Percentiles rank a stretch among this genome's conserved stretches.
Evolutionary conservation across 2,113 vertebrate species (phyloP).

Genomic region (Channa maculata): DNA sequence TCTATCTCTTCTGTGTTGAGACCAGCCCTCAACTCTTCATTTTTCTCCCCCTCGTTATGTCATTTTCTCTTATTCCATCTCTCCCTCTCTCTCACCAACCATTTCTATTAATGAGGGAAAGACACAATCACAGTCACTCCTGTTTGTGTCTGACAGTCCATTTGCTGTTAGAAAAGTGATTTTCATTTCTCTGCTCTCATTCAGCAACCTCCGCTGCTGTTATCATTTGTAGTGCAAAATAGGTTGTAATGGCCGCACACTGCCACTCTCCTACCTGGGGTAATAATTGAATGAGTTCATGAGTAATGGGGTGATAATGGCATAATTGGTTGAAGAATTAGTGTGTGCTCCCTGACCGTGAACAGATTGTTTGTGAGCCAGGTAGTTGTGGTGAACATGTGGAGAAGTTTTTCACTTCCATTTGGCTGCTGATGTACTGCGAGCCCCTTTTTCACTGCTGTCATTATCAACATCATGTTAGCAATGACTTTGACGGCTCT

Average conservation of each 20-base stretch:
- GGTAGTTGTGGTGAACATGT: conserved; percentile 31
- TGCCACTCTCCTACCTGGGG: conserved; percentile 25
- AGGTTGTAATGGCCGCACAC: conserved; percentile 38
- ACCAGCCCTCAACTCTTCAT: conserved; percentile 10
- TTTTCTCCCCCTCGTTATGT: conserved; percentile 23
- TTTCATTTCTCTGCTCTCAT: conserved; percentile 44
- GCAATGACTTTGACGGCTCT: conserved; percentile 22
- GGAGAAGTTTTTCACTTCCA: conserved; percentile 16
- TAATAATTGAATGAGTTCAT: conserved; percentile 47
- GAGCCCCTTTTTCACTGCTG: not conserved
- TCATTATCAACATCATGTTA: conserved; percentile 15
- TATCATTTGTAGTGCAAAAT: conserved; percentile 50
- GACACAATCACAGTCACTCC: conserved; percentile 37
- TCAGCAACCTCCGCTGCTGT: conserved; percentile 22
- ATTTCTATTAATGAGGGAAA: conserved; percentile 26
- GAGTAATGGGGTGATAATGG: conserved; percentile 54
- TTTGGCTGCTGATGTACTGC: not conserved
- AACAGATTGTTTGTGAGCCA: conserved; percentile 20
- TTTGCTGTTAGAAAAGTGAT: conserved; percentile 57
- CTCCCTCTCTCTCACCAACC: not conserved
- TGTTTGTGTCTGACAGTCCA: conserved; percentile 39
- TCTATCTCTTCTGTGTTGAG: conserved; percentile 31
- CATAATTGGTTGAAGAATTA: conserved; percentile 44
- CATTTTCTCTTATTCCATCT: not conserved
- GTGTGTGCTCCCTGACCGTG: conserved; percentile 4